phyloP scores from a whole-genome alignment of 2,113 vertebrate genomes.

The Rhinichthys klamathensis region DNA sequence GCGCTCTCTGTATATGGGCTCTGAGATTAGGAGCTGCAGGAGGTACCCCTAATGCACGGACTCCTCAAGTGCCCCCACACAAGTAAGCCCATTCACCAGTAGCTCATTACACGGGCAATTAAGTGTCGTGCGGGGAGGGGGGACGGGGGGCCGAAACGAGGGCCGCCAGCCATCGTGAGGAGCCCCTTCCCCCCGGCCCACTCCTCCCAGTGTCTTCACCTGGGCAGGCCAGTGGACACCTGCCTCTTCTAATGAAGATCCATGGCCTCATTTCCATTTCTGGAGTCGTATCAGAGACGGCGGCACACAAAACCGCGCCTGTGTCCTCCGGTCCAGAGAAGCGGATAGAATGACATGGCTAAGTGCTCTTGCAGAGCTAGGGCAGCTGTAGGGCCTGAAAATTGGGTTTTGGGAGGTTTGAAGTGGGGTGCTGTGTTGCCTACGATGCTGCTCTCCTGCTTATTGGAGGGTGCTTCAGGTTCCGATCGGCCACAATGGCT shows the following conservation, averaged over 20 bases:
- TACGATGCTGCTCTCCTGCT: conserved; percentile 37
- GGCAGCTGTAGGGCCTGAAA: conserved; percentile 82
- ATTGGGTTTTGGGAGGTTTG: conserved; percentile 74
- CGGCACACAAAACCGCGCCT: conserved; percentile 77
- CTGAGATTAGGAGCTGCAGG: conserved; percentile 78
- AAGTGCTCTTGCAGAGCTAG: conserved; percentile 78
- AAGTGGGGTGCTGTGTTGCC: conserved; percentile 70
- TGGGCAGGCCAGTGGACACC: conserved; percentile 85
- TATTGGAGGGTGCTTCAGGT: conserved; percentile 68
- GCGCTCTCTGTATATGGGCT: conserved; percentile 76
- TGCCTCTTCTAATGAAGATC: conserved; percentile 92
- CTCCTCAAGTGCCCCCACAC: conserved; percentile 79
- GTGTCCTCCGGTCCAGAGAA: conserved; percentile 74
- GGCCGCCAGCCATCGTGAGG: conserved; percentile 65
- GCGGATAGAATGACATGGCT: conserved; percentile 83
- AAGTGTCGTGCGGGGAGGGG: conserved; percentile 77
- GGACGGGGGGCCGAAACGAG: conserved; percentile 44
- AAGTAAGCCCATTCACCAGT: conserved; percentile 80
- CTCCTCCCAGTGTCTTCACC: conserved; percentile 80
- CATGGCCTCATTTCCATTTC: conserved; percentile 84
- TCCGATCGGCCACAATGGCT: conserved; percentile 83
- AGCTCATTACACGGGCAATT: conserved; percentile 89
- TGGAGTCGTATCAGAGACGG: conserved; percentile 82
- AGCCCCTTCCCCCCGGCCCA: conserved; percentile 48
- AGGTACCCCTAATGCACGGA: conserved; percentile 75